phyloP scores from a whole-genome alignment of 2,113 vertebrate genomes.

The Trematocara macrostoma region DNA sequence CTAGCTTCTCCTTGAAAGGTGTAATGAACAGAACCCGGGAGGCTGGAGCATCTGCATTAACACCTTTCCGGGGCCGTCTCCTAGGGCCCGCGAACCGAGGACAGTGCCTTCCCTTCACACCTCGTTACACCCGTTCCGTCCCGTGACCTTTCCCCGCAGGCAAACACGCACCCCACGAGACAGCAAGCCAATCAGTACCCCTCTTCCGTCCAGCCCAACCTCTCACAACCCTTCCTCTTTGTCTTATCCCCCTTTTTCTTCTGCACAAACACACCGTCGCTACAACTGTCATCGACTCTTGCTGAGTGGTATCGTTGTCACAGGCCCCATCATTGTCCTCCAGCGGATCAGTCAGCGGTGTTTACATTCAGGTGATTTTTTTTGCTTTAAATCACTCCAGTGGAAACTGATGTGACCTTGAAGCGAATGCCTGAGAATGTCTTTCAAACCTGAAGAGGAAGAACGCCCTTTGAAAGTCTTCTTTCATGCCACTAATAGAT shows the following conservation, averaged over 20 bases:
- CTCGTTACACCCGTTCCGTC: conserved; percentile 57
- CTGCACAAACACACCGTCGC: background rate
- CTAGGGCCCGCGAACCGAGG: conserved; percentile 41
- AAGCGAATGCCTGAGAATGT: background rate
- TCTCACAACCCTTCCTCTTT: conserved; percentile 3
- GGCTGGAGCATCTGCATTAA: conserved; percentile 59
- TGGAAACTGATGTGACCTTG: conserved; percentile 57
- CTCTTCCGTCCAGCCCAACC: conserved; percentile 7
- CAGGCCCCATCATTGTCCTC: conserved; percentile 34
- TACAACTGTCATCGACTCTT: conserved; percentile 16
- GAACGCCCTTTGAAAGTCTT: conserved; percentile 41
- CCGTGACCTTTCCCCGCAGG: conserved; percentile 62
- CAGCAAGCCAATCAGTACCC: conserved; percentile 41
- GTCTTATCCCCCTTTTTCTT: background rate
- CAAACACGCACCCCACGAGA: conserved; percentile 45
- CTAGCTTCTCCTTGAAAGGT: conserved; percentile 30
- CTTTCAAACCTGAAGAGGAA: conserved; percentile 32
- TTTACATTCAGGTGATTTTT: conserved; percentile 42
- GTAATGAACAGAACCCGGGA: conserved; percentile 48
- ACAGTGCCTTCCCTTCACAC: conserved; percentile 66
- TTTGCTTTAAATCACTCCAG: conserved; percentile 34
- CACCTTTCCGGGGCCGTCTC: conserved; percentile 51
- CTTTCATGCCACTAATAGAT: conserved; percentile 52
- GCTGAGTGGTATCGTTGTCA: conserved; percentile 37
- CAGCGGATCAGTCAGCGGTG: conserved; percentile 29